These are phyloP conservation scores for Ectemnius continuus DNA, from an alignment of 2,888 invertebrate species.

Conservation along the genomic window DNA sequence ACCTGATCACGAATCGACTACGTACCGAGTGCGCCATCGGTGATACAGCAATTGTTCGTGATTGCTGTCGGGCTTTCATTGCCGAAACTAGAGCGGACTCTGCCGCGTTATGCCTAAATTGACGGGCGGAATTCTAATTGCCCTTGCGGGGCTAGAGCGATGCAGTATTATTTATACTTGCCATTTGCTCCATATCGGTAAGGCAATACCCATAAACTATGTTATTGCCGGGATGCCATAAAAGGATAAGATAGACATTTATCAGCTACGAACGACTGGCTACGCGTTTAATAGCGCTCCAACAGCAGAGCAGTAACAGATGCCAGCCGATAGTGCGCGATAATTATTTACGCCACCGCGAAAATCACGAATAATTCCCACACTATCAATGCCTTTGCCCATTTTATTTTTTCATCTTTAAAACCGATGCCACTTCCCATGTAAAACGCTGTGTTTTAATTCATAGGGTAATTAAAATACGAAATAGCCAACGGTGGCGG, in stretches of 20 bases:
- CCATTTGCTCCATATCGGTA: conserved; percentile 67
- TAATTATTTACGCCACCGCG: conserved; percentile 16
- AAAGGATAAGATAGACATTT: conserved; percentile 75
- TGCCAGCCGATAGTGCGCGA: conserved; percentile 38
- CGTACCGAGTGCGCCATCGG: conserved; percentile 42
- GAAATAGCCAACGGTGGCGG: too few relatives aligned
- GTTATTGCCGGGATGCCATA: conserved; percentile 71
- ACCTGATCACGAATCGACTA: conserved; percentile 43
- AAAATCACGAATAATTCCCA: conserved; percentile 11
- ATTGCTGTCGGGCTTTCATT: conserved; percentile 55
- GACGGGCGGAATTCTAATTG: conserved; percentile 45
- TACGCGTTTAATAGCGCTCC: conserved; percentile 60
- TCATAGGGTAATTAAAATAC: too few relatives aligned
- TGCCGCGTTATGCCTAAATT: conserved; percentile 25
- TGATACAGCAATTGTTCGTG: conserved; percentile 16
- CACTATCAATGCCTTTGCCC: too few relatives aligned
- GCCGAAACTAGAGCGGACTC: conserved; percentile 30
- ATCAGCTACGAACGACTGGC: conserved; percentile 69
- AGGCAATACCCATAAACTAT: conserved; percentile 69
- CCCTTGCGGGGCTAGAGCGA: conserved; percentile 12
- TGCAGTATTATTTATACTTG: conserved; percentile 66
- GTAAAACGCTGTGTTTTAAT: too few relatives aligned
- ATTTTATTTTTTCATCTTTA: too few relatives aligned
- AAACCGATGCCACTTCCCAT: too few relatives aligned
- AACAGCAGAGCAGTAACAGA: conserved; percentile 15